Evolutionary conservation across 1,140 invertebrate genomes (phyloP), one percentile per base, ranked within the genome.

Genomic region (Maniola jurtina): DNA sequence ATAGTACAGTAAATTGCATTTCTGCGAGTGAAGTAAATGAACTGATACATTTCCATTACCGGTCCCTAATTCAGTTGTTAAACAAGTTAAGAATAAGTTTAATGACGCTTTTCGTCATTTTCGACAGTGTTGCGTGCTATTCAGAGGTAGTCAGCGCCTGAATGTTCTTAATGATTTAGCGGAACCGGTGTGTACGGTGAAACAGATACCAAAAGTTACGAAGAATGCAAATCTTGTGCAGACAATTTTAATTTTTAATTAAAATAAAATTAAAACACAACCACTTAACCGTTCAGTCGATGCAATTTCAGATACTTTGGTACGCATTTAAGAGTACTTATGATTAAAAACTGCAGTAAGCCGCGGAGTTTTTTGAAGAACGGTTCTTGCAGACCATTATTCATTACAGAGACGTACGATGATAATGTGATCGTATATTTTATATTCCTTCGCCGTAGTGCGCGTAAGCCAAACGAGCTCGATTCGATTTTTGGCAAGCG

Each of bases 401-500:
- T 86, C 80, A 83, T 88, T 84, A 70, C 77, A 75, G 78, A 77
- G 78, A 77, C 74, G 80, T 76, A 78, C 76, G 73, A 76, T 80
- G 77, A 84, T 84, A 78, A 80, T 81, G 79, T 73, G 73, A 72
- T 68, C 70, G 73, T 77, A 77, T 78, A 81, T 78, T 84, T 80
- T 81, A 80, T 83, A 80, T 84, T 81, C 70, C 64, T 72, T 66
- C 71, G 66, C 70, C 63, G 69, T 56, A 55, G 66, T 63, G 70
- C 77, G 70, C 71, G 76, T 80, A 72, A 74, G 66, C 50, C 57
- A 57, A 57, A 68, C 71, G 60, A 73, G 73, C 68, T 61, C 62
- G 75, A 77, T 73, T 69, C 66, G 72, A 80, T 84, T 88, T 86
- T 89, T 89, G 84, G 84, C 86, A 86, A 82, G 70, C 80, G 80